Evolutionary conservation across 2,113 vertebrate genomes (phyloP).

Genomic region (Chloroceryle aenea): DNA sequence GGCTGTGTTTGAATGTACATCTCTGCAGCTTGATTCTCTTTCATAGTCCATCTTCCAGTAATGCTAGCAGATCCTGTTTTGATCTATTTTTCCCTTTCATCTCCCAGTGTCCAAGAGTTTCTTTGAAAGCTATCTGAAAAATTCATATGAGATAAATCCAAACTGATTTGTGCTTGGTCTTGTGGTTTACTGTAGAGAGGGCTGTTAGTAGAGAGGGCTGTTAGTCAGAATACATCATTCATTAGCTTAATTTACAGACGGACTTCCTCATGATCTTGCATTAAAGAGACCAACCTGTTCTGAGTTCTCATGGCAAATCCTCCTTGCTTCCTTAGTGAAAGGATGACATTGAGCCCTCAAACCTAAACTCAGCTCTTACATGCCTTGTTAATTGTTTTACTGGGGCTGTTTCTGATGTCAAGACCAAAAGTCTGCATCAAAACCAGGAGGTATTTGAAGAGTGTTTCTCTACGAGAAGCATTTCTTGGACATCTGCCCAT

Average conservation of each 20-base stretch:
- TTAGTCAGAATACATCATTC: background rate
- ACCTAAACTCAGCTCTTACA: background rate
- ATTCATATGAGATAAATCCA: background rate
- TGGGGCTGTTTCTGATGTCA: background rate
- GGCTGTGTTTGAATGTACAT: background rate
- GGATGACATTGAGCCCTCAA: background rate
- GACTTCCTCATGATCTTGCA: background rate
- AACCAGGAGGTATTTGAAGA: background rate
- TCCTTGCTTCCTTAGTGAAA: background rate
- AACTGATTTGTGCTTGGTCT: background rate
- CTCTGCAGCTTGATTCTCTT: background rate
- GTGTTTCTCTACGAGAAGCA: background rate
- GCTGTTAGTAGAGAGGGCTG: background rate
- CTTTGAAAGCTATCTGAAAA: background rate
- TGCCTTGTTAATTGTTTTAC: background rate
- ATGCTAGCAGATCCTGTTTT: background rate
- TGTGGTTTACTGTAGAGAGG: background rate
- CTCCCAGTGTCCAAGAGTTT: background rate
- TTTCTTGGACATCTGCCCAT: background rate
- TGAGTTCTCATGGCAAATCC: background rate
- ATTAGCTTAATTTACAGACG: background rate
- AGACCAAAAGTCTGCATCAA: background rate
- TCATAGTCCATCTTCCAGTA: background rate
- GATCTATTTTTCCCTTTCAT: background rate
- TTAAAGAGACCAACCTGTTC: background rate